Evolutionary conservation across 2,113 vertebrate species (phyloP).

Genomic region (Rhodinocichla rosea): DNA sequence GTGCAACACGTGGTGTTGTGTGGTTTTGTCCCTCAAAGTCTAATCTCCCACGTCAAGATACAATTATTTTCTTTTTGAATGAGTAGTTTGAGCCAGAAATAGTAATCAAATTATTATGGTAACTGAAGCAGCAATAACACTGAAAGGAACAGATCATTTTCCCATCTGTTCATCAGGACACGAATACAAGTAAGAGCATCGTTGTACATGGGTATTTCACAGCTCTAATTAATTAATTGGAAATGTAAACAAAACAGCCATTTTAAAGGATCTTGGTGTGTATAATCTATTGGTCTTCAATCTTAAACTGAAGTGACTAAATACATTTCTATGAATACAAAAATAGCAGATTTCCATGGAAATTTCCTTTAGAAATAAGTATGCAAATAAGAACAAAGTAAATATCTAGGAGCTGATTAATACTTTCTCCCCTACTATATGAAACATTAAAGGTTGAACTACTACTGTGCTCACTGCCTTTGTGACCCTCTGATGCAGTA

Average conservation of each 20-base stretch:
- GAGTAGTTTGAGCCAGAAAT: background rate
- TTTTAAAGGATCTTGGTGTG: background rate
- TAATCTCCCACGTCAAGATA: background rate
- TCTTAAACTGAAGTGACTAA: background rate
- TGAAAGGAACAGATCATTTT: background rate
- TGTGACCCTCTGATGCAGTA: background rate
- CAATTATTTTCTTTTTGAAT: background rate
- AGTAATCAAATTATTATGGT: background rate
- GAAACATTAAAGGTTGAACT: background rate
- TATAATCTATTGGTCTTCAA: background rate
- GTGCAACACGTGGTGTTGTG: background rate
- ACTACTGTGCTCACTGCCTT: background rate
- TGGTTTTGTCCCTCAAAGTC: background rate
- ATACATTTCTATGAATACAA: background rate
- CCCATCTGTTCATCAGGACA: background rate
- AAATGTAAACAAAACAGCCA: background rate
- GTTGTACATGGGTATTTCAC: background rate
- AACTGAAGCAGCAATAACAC: background rate
- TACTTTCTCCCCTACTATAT: background rate
- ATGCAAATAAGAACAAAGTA: background rate
- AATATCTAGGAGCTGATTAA: background rate
- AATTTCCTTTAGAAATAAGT: background rate
- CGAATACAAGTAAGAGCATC: background rate
- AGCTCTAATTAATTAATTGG: background rate
- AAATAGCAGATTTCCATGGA: background rate